Evolutionary conservation across 23 tunicate genomes (phyloP).

Genomic region (Styela clava): DNA sequence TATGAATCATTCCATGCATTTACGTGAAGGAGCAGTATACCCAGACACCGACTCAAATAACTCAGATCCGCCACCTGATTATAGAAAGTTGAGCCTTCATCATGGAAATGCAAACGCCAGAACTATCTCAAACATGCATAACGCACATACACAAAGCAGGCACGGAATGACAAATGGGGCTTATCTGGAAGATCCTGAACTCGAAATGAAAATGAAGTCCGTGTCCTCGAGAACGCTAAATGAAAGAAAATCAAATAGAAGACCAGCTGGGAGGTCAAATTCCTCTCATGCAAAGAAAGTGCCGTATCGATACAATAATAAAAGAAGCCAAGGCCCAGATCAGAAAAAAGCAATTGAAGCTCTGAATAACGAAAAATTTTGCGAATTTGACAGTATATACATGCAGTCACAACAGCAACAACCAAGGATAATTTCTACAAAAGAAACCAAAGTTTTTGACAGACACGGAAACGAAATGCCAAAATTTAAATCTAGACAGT

Average conservation of each 20-base stretch:
- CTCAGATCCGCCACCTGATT: not conserved
- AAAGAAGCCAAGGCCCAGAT: not conserved
- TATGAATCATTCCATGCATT: not conserved
- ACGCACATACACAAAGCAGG: not conserved
- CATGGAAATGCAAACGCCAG: not conserved
- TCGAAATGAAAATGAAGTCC: not conserved
- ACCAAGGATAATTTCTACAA: not conserved
- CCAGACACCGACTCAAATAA: not conserved
- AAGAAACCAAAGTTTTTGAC: not conserved
- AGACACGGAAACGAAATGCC: not conserved
- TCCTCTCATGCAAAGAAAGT: not conserved
- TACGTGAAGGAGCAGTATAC: not conserved
- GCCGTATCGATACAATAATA: not conserved
- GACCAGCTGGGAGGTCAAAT: not conserved
- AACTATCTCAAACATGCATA: not conserved
- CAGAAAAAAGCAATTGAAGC: constrained; percentile 1
- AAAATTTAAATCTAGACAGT: not conserved
- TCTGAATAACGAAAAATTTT: constrained; percentile 6
- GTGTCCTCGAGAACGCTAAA: not conserved
- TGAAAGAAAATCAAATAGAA: not conserved
- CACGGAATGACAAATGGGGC: not conserved
- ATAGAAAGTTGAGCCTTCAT: not conserved
- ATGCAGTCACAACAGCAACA: not conserved
- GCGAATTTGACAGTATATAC: not conserved
- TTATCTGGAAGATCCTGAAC: not conserved